Base-by-base conservation (phyloP, 2,797 vertebrate species). In the Mormyrops attenuatus region DNA sequence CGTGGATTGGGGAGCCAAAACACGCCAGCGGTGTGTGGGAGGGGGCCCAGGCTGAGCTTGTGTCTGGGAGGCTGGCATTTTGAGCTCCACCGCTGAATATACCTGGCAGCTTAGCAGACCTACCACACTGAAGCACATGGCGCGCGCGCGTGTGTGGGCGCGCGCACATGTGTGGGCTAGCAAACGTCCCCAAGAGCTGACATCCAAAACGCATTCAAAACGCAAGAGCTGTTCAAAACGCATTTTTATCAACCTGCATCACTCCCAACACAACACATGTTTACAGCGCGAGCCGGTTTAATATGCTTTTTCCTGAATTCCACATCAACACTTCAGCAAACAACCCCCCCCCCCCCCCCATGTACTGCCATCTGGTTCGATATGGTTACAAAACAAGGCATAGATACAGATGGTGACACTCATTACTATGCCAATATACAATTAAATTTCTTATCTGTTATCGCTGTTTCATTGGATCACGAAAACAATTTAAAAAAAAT, bases 351-450 rank as follows among this genome's bases (percentile, higher is more conserved):
- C 30, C 15, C 26, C 26, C 15, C 49, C 13, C 30, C 53, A 38
- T 87, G 85, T 57, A 57, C 90, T 88, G 88, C 89, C 93, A 89
- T 92, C 90, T 91, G 92, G 92, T 92, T 88, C 91, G 92, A 93
- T 91, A 92, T 91, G 92, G 94, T 92, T 91, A 94, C 94, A 93
- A 89, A 92, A 92, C 89, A 91, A 89, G 85, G 90, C 89, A 92
- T 91, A 93, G 91, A 90, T 92, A 93, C 94, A 95, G 93, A 95
- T 94, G 93, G 94, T 90, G 91, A 89, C 92, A 92, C 93, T 94
- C 93, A 93, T 92, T 92, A 92, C 89, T 93, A 55, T 50, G 53
- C 52, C 85, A 55, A 57, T 60, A 57, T 52, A 87, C 30, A 57
- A 55, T 87, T 34, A 57, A 57, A 85, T 85, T 85, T 60, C 30